phyloP scores from a whole-genome alignment of 2,113 vertebrate species.

The Hystrix brachyura region DNA sequence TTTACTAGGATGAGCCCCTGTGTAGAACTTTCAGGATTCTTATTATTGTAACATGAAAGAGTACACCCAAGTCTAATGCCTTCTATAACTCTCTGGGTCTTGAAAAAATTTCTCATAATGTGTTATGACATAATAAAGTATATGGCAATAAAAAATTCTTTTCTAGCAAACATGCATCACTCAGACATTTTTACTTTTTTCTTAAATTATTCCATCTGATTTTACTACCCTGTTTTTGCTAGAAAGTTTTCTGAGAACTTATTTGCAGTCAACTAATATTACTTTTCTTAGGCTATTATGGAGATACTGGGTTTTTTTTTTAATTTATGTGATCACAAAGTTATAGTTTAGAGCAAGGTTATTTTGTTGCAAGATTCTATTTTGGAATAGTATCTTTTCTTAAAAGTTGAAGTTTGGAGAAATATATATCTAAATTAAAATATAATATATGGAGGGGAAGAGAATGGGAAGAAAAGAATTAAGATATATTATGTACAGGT shows the following conservation, averaged over 20 bases:
- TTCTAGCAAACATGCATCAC: neutral
- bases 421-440: neutral
- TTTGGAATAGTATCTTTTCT: constrained; percentile 31
- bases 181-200: constrained; percentile 15
- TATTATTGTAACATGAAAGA: constrained; percentile 21
- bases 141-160: neutral
- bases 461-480: too few relatives aligned
- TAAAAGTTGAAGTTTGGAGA: constrained; percentile 44
- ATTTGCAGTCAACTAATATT: neutral
- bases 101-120: constrained; percentile 26
- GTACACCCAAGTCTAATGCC: neutral
- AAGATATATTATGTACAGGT: too few relatives aligned
- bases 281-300: neutral
- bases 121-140: neutral
- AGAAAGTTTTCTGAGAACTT: neutral
- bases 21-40: neutral
- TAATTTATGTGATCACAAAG: neutral
- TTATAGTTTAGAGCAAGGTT: neutral
- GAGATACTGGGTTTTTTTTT: neutral
- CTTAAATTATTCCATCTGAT: constrained; percentile 48
- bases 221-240: constrained; percentile 1
- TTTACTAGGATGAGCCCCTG: constrained; percentile 33
- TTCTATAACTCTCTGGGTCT: constrained; percentile 33
- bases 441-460: neutral
- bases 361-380: constrained; percentile 2